phyloP scores from a whole-genome alignment of 2,113 vertebrate species.

The Aleadryas rufinucha region DNA sequence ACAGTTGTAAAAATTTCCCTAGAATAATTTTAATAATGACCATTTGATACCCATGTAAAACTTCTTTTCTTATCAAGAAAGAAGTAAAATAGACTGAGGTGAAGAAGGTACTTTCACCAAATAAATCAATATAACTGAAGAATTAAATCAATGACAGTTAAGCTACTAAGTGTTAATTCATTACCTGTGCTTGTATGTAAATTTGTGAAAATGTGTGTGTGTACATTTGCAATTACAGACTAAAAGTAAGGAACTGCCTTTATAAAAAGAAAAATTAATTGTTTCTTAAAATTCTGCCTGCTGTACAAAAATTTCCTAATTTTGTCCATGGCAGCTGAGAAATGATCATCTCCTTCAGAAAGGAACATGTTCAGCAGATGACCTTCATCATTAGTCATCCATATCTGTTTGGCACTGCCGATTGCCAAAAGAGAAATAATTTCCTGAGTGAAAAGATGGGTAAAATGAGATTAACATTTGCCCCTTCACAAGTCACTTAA shows the following conservation, averaged over 20 bases:
- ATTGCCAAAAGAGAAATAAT: conserved; percentile 18
- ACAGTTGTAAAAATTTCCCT: background rate
- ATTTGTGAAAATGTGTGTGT: background rate
- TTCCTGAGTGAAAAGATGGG: conserved; percentile 35
- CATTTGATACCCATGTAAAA: background rate
- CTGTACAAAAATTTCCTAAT: background rate
- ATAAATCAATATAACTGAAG: background rate
- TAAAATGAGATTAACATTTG: conserved; percentile 36
- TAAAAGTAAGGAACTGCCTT: background rate
- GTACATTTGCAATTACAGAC: background rate
- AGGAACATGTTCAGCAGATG: background rate
- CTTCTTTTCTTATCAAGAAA: background rate
- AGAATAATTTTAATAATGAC: background rate
- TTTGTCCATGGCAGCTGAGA: background rate
- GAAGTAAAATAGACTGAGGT: background rate
- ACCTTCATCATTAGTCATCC: background rate
- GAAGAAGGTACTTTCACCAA: background rate
- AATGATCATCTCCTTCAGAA: background rate
- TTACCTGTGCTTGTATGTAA: background rate
- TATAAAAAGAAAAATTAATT: background rate
- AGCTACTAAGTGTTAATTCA: background rate
- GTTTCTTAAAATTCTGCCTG: background rate
- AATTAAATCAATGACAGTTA: background rate
- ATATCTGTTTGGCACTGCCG: background rate
- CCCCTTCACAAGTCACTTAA: background rate